phyloP scores from a whole-genome alignment of 2,888 invertebrate genomes.

The Agrilus biguttatus region DNA sequence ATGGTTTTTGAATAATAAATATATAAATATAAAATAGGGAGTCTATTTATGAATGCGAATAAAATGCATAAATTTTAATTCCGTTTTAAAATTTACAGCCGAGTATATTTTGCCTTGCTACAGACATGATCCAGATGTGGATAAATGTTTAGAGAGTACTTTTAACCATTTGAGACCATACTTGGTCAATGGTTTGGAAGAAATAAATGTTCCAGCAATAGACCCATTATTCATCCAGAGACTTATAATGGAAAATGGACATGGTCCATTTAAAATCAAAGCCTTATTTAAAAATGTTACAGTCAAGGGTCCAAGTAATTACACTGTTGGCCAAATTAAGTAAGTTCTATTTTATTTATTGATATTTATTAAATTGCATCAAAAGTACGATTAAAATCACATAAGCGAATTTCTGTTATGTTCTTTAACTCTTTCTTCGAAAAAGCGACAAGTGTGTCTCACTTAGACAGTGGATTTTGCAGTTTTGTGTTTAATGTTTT shows the following conservation, averaged over 20 bases:
- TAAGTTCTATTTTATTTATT: slow-evolving; percentile 28
- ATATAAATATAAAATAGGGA: no score
- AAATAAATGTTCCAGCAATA: slow-evolving; percentile 58
- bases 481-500: no score
- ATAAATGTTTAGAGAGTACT: slow-evolving; percentile 50
- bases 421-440: no score
- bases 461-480: no score
- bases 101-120: slow-evolving; percentile 59
- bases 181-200: slow-evolving; percentile 51
- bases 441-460: no score
- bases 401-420: no score
- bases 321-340: slow-evolving; percentile 54
- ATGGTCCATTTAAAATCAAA: slow-evolving; percentile 58
- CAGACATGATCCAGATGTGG: slow-evolving; percentile 48
- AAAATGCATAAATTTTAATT: background rate
- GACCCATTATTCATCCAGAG: slow-evolving; percentile 58
- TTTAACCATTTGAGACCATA: slow-evolving; percentile 63
- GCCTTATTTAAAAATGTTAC: slow-evolving; percentile 63
- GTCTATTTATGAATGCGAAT: no score
- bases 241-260: slow-evolving; percentile 63
- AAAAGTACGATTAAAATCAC: no score
- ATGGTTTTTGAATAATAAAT: no score
- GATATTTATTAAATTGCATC: background rate
- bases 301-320: slow-evolving; percentile 62
- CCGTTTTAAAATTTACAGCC: slow-evolving; percentile 36